Conservation (phyloP, 2,888 invertebrate species). For the Sylvicola fuscatus region DNA sequence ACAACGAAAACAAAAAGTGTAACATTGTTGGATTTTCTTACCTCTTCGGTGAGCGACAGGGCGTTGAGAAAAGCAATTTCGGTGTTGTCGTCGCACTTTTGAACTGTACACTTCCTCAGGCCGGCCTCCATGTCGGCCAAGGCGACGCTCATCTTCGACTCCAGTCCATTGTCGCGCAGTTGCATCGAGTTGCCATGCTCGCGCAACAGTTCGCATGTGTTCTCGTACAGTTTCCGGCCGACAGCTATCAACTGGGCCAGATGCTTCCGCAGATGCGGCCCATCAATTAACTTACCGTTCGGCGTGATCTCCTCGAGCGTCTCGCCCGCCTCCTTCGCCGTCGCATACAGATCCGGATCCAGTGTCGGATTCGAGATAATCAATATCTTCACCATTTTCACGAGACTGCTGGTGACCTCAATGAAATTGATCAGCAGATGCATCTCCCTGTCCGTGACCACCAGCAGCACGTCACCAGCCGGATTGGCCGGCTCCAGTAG, state of each 20-base stretch:
- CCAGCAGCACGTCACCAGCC: not conserved
- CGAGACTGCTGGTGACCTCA: slow-evolving; percentile 65
- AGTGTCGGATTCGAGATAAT: slow-evolving; percentile 45
- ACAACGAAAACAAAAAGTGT: too few relatives aligned
- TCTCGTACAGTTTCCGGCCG: slow-evolving; percentile 40
- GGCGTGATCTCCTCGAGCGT: slow-evolving; percentile 57
- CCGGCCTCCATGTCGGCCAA: slow-evolving; percentile 51
- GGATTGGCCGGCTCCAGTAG: slow-evolving; percentile 19
- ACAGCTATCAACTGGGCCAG: slow-evolving; percentile 53
- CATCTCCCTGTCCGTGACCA: slow-evolving; percentile 27
- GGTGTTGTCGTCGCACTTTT: slow-evolving; percentile 22
- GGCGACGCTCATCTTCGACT: slow-evolving; percentile 42
- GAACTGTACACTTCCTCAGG: slow-evolving; percentile 41
- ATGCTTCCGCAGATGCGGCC: slow-evolving; percentile 48
- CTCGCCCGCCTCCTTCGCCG: slow-evolving; percentile 49
- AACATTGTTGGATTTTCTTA: slow-evolving; percentile 9
- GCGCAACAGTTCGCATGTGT: slow-evolving; percentile 45
- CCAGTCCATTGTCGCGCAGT: slow-evolving; percentile 38
- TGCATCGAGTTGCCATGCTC: slow-evolving; percentile 44
- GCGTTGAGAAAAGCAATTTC: slow-evolving; percentile 23
- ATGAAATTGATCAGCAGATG: slow-evolving; percentile 49
- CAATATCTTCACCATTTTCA: slow-evolving; percentile 57
- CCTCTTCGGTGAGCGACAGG: slow-evolving; percentile 23
- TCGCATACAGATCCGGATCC: slow-evolving; percentile 51
- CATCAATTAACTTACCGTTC: slow-evolving; percentile 59